Conservation (phyloP, 2,888 invertebrate species). For the Cartodere bifasciata region DNA sequence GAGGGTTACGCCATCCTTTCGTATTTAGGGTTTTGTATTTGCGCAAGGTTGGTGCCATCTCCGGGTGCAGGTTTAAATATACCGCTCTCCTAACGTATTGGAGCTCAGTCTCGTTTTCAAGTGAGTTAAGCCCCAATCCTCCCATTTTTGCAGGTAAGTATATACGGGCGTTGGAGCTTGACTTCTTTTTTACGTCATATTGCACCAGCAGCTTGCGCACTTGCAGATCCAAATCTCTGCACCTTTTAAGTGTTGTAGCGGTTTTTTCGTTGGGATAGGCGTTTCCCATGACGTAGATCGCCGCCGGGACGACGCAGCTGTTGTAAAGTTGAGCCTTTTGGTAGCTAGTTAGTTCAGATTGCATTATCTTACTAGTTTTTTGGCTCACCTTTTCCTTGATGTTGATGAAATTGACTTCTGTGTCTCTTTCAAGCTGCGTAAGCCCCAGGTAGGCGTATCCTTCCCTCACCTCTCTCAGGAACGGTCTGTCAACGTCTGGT, state of each 20-base stretch:
- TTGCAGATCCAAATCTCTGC: slow-evolving; percentile 6
- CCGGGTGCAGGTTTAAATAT: no score
- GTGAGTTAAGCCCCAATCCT: neutral
- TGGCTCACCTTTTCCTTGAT: slow-evolving; percentile 1
- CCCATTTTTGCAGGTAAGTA: slow-evolving; percentile 4
- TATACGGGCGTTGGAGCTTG: slow-evolving; percentile 3
- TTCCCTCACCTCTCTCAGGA: slow-evolving; percentile 9
- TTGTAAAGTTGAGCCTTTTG: slow-evolving; percentile 5
- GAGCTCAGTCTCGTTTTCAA: neutral
- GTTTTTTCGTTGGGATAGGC: slow-evolving; percentile 6
- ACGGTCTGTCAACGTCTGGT: slow-evolving; percentile 2
- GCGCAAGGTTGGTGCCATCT: no score
- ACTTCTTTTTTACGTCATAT: slow-evolving; percentile 4
- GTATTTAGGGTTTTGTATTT: no score
- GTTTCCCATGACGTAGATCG: slow-evolving; percentile 6
- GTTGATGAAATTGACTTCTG: slow-evolving; percentile 6
- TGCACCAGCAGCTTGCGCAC: slow-evolving; percentile 2
- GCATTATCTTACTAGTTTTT: slow-evolving; percentile 3
- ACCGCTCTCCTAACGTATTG: neutral
- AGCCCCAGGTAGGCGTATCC: slow-evolving; percentile 12
- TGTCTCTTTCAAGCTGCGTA: slow-evolving; percentile 10
- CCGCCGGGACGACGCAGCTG: slow-evolving; percentile 4
- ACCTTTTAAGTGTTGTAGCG: slow-evolving; percentile 6
- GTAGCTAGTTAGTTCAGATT: slow-evolving; percentile 5
- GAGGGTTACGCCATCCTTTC: no score